Percentiles rank a stretch among this genome's conserved stretches.
These are phyloP conservation scores for Adelosebastes latens DNA, from an alignment of 2,797 vertebrate species.

Conservation along the genomic window DNA sequence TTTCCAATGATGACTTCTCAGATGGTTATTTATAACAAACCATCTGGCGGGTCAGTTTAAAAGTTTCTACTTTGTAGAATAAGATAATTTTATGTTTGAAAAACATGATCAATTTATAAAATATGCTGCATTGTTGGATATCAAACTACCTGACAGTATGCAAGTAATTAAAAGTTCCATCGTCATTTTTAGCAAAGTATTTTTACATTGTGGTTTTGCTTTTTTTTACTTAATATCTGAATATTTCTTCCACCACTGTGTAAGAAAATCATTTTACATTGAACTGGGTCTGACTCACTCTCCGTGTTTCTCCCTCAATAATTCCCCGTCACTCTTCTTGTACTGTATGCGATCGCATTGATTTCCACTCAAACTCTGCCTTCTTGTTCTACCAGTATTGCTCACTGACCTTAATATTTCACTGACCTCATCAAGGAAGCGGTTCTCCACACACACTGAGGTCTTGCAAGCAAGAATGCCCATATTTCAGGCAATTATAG, in stretches of 20 bases:
- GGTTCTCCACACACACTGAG: not conserved
- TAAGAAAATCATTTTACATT: not conserved
- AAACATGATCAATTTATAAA: not conserved
- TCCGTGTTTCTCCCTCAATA: not conserved
- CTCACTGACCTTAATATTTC: conserved; percentile 18
- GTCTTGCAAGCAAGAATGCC: conserved; percentile 1
- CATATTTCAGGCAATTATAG: conserved; percentile 40
- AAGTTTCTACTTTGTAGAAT: not conserved
- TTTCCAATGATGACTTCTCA: no score
- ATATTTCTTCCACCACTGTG: not conserved
- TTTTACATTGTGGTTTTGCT: not conserved
- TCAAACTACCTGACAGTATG: no score
- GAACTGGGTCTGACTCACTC: not conserved
- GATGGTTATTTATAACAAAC: not conserved
- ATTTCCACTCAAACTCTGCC: conserved; percentile 24
- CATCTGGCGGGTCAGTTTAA: not conserved
- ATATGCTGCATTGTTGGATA: not conserved
- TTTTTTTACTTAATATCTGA: not conserved
- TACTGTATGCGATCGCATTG: not conserved
- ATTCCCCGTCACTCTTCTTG: conserved; percentile 8
- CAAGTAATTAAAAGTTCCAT: no score
- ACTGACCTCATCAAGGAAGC: conserved; percentile 18
- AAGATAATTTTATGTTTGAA: not conserved
- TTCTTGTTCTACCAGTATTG: not conserved
- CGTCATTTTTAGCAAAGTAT: not conserved